Evolutionary conservation across 2,888 invertebrate genomes (phyloP), one percentile per base, ranked within the genome.

Genomic region (Yponomeuta malinellus): DNA sequence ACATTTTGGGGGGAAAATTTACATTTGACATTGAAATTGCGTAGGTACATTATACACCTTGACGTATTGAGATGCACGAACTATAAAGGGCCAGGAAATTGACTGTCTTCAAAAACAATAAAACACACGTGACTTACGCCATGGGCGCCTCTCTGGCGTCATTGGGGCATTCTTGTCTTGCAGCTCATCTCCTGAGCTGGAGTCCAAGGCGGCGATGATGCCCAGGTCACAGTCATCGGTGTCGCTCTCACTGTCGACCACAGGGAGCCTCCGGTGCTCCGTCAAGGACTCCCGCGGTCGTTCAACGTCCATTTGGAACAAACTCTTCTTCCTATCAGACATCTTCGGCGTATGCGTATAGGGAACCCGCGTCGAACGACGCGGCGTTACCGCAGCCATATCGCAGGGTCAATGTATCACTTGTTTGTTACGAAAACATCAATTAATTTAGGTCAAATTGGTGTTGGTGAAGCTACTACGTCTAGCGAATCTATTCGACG

Each of bases 271-370:
- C 52, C 90, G 80, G 73, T 91, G 90, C 74, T 85, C 86, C 71
- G 89, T 91, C 74, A 90, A 73, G 4, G 90, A 89, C 77, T 89
- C 90, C 75, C 83, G 78, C 29, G 80, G 74, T 10, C 82, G 77
- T 72, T 84, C 81, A 12, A 76, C 75, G 1, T 78, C 81, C 75
- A 74, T 76, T 79, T 93, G 93, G 78, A 95, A 95, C 74, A 95
- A 86, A 74, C 94, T 93, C 74, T 95, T 93, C 78, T 95, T 94
- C 48, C 95, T 90, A 75, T 94, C 94, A 0, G 93, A 90, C 81
- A 94, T 88, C 77, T 93, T 93, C 2, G 94, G 93, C 1, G 95
- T 94, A 74, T 92, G 90, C 68, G 76, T 84, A 71, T 87, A 85
- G 10, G 87, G 84, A 72, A 84, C 74, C 12, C 90, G 84, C 72